Evolutionary conservation across 2,888 invertebrate genomes (phyloP).

Genomic region (Cremastinae sp.): DNA sequence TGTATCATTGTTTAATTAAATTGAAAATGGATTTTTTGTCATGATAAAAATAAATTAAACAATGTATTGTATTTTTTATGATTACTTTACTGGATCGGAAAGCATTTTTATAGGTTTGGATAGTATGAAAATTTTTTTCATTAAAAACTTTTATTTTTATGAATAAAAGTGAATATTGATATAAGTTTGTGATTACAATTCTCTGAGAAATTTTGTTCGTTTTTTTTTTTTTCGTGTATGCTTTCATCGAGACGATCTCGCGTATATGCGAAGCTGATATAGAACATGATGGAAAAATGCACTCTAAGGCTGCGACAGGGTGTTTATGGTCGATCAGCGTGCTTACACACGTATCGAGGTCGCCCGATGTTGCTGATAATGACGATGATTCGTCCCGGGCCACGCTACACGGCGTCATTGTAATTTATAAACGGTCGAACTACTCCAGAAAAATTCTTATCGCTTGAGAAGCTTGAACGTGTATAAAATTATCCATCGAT

Average conservation of each 20-base stretch:
- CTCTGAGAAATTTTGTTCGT: background rate
- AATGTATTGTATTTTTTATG: no score
- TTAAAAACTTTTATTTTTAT: no score
- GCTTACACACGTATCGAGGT: constrained; percentile 44
- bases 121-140: no score
- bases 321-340: constrained; percentile 37
- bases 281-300: background rate
- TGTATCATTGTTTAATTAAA: no score
- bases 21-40: no score
- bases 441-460: constrained; percentile 62
- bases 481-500: constrained; percentile 66
- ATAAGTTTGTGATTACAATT: no score
- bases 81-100: no score
- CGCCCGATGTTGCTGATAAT: constrained; percentile 36
- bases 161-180: no score
- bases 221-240: background rate
- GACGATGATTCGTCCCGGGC: constrained; percentile 66
- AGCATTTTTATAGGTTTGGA: no score
- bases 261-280: background rate
- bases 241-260: background rate
- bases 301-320: constrained; percentile 8
- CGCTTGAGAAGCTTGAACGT: constrained; percentile 33
- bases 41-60: no score
- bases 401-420: constrained; percentile 43
- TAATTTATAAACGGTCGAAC: constrained; percentile 66